Percentiles rank a stretch among this genome's conserved stretches.
These are phyloP conservation scores for Luffia ferchaultella DNA, from an alignment of 2,888 invertebrate genomes.

Conservation along the genomic window DNA sequence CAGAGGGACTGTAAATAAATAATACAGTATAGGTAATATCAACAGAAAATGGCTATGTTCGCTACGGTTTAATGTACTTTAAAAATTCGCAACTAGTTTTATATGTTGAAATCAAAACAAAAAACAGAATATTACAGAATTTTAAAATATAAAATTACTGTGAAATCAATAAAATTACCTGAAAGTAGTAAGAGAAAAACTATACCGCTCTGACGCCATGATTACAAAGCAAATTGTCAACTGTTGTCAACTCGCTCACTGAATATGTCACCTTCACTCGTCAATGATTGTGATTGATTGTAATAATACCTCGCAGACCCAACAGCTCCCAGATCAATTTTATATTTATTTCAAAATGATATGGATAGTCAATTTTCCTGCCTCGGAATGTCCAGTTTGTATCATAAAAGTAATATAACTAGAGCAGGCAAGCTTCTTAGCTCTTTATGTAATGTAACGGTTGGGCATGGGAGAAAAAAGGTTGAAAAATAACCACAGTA, in stretches of 20 bases:
- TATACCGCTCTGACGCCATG: slow-evolving; percentile 96
- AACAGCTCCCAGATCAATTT: no score
- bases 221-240: slow-evolving; percentile 65
- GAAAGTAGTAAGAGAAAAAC: slow-evolving; percentile 89
- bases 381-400: no score
- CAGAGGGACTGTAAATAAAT: slow-evolving; percentile 85
- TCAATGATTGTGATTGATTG: no score
- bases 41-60: neutral
- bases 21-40: slow-evolving; percentile 2
- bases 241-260: neutral
- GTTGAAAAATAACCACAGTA: no score
- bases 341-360: no score
- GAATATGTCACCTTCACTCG: no score
- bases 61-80: neutral
- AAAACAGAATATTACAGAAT: neutral
- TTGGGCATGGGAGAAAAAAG: no score
- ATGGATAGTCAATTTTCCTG: no score
- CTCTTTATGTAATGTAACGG: no score
- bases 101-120: neutral
- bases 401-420: no score
- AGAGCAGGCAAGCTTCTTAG: no score
- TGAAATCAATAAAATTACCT: slow-evolving; percentile 43
- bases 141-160: neutral
- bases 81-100: neutral
- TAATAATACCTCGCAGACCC: no score